These are phyloP conservation scores for Netta rufina DNA, from an alignment of 2,797 vertebrate genomes.

Conservation along the genomic window DNA sequence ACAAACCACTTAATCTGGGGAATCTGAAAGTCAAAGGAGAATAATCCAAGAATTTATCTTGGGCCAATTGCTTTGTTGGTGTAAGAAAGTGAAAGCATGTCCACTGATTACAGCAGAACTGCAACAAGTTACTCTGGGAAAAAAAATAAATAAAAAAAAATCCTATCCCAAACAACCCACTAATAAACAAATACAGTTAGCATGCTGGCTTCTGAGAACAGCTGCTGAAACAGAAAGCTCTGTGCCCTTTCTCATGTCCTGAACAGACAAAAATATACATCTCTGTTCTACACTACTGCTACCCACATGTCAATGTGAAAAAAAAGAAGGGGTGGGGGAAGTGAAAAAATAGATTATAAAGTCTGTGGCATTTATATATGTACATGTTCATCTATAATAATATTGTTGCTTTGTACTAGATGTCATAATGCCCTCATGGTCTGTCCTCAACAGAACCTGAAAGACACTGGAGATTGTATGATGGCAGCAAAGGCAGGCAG, in stretches of 20 bases:
- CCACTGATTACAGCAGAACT: neutral
- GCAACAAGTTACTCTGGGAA: neutral
- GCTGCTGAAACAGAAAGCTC: conserved; percentile 17
- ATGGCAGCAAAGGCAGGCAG: neutral
- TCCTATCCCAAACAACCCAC: conserved; percentile 18
- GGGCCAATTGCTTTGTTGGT: neutral
- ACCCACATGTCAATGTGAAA: conserved; percentile 18
- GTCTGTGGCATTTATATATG: neutral
- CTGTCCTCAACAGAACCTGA: neutral
- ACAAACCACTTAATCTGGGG: neutral
- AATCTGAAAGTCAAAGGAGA: neutral
- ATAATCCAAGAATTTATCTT: neutral
- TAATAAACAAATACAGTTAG: conserved; percentile 51
- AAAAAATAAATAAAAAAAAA: conserved; percentile 20
- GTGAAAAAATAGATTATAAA: neutral
- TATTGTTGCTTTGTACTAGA: neutral
- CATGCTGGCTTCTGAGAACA: conserved; percentile 29
- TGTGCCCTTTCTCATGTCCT: conserved; percentile 60
- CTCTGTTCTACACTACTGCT: neutral
- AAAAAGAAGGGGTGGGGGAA: neutral
- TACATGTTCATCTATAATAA: neutral
- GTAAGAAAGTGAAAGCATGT: neutral
- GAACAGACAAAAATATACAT: conserved; percentile 38
- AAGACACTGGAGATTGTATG: neutral
- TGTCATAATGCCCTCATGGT: neutral